A percentile compares a stretch with the other conserved stretches of the same genome.
Conservation (phyloP, 2,113 vertebrate genomes). For the Gallinago media region DNA sequence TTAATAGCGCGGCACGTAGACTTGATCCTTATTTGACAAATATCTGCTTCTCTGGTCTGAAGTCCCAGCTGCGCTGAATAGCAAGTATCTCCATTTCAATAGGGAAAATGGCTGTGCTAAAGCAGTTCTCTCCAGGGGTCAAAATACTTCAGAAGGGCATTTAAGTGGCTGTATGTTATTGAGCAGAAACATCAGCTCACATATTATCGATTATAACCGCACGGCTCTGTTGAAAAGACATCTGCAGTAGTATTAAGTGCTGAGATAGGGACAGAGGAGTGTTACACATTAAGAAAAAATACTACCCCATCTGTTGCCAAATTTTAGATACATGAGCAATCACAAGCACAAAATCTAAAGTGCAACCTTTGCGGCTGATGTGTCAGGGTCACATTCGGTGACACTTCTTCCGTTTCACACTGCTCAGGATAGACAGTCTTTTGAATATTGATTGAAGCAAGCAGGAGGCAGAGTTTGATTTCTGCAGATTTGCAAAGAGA, state of each 20-base stretch:
- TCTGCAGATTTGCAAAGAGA: slow-evolving; percentile 16
- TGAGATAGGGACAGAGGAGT: neutral
- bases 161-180: slow-evolving; percentile 38
- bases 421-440: neutral
- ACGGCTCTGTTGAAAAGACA: slow-evolving; percentile 17
- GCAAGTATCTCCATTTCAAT: slow-evolving; percentile 54
- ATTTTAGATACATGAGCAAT: slow-evolving; percentile 54
- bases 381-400: neutral
- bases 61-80: slow-evolving; percentile 57
- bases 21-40: slow-evolving; percentile 5
- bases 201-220: slow-evolving; percentile 51
- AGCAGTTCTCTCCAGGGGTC: slow-evolving; percentile 56
- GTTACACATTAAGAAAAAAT: slow-evolving; percentile 19
- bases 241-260: slow-evolving; percentile 40
- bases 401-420: neutral
- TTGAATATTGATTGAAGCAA: slow-evolving; percentile 39
- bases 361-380: neutral
- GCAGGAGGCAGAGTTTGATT: slow-evolving; percentile 6
- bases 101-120: slow-evolving; percentile 26
- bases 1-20: neutral
- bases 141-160: slow-evolving; percentile 52
- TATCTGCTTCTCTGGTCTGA: neutral
- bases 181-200: slow-evolving; percentile 61
- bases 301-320: slow-evolving; percentile 33
- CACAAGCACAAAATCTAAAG: slow-evolving; percentile 40